Base-by-base conservation (phyloP, 1,140 invertebrate genomes). In the Polypedilum vanderplanki region DNA sequence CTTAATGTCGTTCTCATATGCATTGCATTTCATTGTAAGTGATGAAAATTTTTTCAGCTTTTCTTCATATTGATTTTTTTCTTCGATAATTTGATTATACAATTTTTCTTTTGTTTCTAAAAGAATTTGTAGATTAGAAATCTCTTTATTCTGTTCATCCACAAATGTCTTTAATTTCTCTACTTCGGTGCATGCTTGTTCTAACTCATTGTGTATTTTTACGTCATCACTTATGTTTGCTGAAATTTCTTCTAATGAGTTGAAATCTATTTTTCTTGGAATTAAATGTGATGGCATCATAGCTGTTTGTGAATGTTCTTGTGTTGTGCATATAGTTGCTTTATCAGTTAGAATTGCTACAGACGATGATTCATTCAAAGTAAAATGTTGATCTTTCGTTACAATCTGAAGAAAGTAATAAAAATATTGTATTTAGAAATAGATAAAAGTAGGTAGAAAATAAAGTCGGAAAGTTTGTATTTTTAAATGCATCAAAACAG, bases 81-180 rank as follows among this genome's bases (percentile, higher is more conserved):
- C 78, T 10, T 74, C 70, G 46, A 80, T 77, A 2, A 75, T 20
- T 8, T 73, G 40, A 10, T 73, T 10, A 22, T 74, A 76, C 40
- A 75, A 75, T 22, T 76, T 74, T 18, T 17, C 17, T 24, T 76
- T 74, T 5, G 41, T 12, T 40, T 77, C 57, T n/a, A 78, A 41
- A 10, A 74, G 75, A 9, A 40, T 87, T 74, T 87, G 85, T 65
- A 88, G 78, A 78, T 87, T 83, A 74, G 83, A 80, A 41, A 89
- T 85, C 78, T 89, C 85, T 76, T 88, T 85, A 40, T 85, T 82
- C 40, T 85, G 81, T 74, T 82, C 81, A 15, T 79, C 83, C 76
- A 79, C 81, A 77, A 77, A 82, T 77, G 74, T 81, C 79, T 78
- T 83, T 79, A 74, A 79, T 65, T 77, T 82, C 80, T 74, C 80